A percentile compares a stretch with the other conserved stretches of the same genome.
Evolutionary conservation across 2,797 vertebrate species (phyloP).

Genomic region (Steatocranus sp.): DNA sequence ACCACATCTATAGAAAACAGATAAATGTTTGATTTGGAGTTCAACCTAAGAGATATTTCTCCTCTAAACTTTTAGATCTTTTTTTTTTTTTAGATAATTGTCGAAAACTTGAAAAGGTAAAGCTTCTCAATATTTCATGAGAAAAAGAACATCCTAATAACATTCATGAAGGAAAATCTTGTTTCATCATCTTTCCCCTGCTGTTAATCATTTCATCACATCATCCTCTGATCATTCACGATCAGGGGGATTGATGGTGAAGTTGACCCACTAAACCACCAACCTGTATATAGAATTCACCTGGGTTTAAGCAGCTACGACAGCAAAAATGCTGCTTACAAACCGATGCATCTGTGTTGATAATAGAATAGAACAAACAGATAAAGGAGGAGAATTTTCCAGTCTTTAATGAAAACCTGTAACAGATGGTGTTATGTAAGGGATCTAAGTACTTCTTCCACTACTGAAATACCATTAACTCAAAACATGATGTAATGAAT

Average conservation of each 20-base stretch:
- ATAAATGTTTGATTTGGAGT: background rate
- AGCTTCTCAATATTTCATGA: background rate
- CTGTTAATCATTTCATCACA: background rate
- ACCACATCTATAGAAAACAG: background rate
- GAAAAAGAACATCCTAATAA: background rate
- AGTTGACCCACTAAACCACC: background rate
- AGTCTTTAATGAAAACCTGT: background rate
- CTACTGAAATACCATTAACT: constrained; percentile 11
- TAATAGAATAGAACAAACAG: background rate
- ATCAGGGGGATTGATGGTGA: background rate
- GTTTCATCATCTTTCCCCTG: background rate
- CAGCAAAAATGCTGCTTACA: background rate
- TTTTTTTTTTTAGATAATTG: background rate
- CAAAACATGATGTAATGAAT: constrained; percentile 10
- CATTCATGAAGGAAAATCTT: background rate
- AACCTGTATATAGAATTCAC: background rate
- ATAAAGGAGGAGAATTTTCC: background rate
- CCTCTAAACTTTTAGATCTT: background rate
- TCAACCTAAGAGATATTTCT: background rate
- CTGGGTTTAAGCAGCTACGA: background rate
- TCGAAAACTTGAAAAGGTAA: background rate
- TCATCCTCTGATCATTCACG: background rate
- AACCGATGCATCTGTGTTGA: background rate
- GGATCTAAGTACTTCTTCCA: background rate
- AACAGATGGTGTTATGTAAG: background rate